A percentile compares a stretch with the other conserved stretches of the same genome.
These are phyloP conservation scores for Amiota minor DNA, from an alignment of 2,888 invertebrate species.

Conservation along the genomic window DNA sequence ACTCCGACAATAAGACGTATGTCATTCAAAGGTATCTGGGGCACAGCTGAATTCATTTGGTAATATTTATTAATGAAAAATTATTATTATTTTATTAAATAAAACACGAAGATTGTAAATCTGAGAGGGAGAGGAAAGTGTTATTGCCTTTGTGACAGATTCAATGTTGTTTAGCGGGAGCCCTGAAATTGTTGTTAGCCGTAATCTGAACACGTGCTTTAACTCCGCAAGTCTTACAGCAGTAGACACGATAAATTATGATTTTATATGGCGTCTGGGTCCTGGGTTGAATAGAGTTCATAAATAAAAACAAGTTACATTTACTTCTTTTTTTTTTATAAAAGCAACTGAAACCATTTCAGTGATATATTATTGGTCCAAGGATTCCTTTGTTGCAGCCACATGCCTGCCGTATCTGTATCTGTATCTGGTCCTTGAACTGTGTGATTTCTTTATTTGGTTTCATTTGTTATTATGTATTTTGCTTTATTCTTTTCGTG, in stretches of 20 bases:
- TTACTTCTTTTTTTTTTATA: no score
- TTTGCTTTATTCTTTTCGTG: not conserved
- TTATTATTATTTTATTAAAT: not conserved
- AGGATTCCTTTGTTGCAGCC: no score
- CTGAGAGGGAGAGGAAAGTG: no score
- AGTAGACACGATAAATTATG: conserved; percentile 54
- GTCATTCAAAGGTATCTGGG: not conserved
- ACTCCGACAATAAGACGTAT: not conserved
- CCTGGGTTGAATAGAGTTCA: not conserved
- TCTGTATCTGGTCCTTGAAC: not conserved
- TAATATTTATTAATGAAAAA: conserved; percentile 22
- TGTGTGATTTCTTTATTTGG: not conserved
- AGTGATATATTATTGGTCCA: no score
- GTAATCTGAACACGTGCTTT: conserved; percentile 5
- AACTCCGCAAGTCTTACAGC: conserved; percentile 44
- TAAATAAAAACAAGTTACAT: not conserved
- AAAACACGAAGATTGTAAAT: not conserved
- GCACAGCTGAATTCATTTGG: conserved; percentile 10
- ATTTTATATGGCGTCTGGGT: conserved; percentile 35
- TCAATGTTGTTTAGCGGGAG: no score
- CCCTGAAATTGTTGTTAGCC: no score
- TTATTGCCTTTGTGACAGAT: no score
- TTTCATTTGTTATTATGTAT: not conserved
- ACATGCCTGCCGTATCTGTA: no score
- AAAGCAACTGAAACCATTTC: no score